A percentile compares a stretch with the other conserved stretches of the same genome.
Conservation (phyloP, 2,888 invertebrate species). For the Venusia cambrica region DNA sequence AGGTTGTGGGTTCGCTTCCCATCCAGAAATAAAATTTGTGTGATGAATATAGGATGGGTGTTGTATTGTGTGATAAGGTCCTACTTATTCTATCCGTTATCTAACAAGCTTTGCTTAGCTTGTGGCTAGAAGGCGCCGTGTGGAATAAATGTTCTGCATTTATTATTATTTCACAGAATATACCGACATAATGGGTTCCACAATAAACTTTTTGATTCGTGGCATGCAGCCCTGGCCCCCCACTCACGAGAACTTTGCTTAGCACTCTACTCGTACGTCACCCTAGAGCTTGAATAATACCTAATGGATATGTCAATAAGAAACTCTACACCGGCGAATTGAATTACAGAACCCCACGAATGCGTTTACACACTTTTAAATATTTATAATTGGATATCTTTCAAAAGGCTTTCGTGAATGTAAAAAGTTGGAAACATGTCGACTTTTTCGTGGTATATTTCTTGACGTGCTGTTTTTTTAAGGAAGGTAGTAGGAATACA, state of each 20-base stretch:
- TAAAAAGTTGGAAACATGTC: conserved; percentile 9
- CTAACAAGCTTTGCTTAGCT: too few relatives aligned
- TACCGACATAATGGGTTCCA: conserved; percentile 3
- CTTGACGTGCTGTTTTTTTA: too few relatives aligned
- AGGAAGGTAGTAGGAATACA: too few relatives aligned
- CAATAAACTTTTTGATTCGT: conserved; percentile 5
- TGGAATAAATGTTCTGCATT: too few relatives aligned
- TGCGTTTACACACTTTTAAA: conserved; percentile 60
- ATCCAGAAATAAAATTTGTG: too few relatives aligned
- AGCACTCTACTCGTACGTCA: conserved; percentile 19
- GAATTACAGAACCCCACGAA: conserved; percentile 59
- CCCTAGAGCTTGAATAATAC: conserved; percentile 47
- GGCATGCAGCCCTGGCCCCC: background rate
- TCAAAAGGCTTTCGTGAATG: conserved; percentile 20
- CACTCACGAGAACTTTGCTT: conserved; percentile 17
- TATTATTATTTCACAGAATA: too few relatives aligned
- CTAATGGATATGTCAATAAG: conserved; percentile 77
- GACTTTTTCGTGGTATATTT: conserved; percentile 3
- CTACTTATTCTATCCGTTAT: too few relatives aligned
- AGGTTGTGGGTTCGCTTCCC: too few relatives aligned
- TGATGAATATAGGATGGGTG: too few relatives aligned
- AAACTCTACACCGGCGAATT: conserved; percentile 65
- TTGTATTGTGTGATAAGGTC: too few relatives aligned
- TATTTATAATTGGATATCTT: conserved; percentile 65
- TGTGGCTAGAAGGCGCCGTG: too few relatives aligned